Conservation (phyloP, 2,797 vertebrate genomes). For the Macrochelys suwanniensis region DNA sequence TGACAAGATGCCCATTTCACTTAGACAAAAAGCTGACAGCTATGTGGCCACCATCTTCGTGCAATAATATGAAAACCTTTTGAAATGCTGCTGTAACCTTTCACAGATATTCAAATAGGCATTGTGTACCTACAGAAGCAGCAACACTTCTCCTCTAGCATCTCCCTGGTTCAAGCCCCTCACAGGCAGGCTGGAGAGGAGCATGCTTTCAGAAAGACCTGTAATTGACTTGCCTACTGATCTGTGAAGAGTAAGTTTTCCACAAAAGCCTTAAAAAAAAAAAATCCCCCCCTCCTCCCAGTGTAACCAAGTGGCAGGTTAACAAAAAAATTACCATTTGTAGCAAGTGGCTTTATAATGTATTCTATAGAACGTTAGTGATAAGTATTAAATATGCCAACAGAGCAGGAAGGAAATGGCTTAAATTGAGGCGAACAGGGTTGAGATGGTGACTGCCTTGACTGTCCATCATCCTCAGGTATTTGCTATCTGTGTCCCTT, state of each 20-base stretch:
- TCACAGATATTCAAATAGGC: constrained; percentile 7
- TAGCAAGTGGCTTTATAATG: not conserved
- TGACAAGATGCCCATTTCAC: constrained; percentile 70
- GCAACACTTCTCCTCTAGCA: not conserved
- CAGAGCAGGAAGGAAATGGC: not conserved
- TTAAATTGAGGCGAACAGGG: constrained; percentile 23
- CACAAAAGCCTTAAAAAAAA: constrained; percentile 18
- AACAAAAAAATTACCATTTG: not conserved
- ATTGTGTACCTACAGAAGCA: constrained; percentile 50
- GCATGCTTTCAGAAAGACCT: constrained; percentile 47
- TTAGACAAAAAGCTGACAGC: constrained; percentile 48
- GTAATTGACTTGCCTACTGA: constrained; percentile 65
- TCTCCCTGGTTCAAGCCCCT: not conserved
- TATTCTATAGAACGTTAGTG: constrained; percentile 3
- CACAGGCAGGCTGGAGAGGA: constrained; percentile 32
- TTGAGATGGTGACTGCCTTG: not conserved
- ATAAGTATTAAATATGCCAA: not conserved
- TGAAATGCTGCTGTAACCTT: constrained; percentile 34
- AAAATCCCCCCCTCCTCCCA: not conserved
- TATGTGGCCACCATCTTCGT: constrained; percentile 16
- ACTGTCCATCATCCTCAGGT: not conserved
- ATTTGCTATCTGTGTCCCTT: not conserved
- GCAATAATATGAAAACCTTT: constrained; percentile 27
- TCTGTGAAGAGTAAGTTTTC: constrained; percentile 48
- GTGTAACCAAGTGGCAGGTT: not conserved